Percentiles rank a stretch among this genome's conserved stretches.
Evolutionary conservation across 1,140 invertebrate species (phyloP).

Genomic region (Samia ricini): DNA sequence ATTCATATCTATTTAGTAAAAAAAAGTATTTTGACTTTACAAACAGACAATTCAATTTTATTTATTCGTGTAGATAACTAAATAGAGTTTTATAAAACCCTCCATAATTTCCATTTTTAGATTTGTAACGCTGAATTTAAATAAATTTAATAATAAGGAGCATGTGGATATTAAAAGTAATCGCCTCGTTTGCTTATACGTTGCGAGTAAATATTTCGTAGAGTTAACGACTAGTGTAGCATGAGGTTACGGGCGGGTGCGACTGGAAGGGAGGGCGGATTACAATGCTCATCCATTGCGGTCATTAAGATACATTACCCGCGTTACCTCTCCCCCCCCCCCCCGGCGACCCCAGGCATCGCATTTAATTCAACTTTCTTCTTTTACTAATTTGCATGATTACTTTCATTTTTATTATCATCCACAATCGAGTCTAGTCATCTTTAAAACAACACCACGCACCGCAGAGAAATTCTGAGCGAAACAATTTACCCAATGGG

Average conservation of each 20-base stretch:
- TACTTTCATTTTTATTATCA: conserved; percentile 73
- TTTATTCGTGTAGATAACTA: too few species aligned
- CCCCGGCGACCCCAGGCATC: conserved; percentile 21
- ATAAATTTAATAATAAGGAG: neutral
- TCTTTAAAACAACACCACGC: neutral
- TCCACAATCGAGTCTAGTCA: conserved; percentile 28
- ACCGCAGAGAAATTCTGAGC: neutral
- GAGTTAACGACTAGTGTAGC: conserved; percentile 12
- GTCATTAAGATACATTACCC: conserved; percentile 71
- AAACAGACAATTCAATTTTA: too few species aligned
- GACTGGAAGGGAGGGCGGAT: conserved; percentile 33
- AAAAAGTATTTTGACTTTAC: too few species aligned
- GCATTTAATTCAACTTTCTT: conserved; percentile 74
- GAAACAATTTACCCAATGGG: neutral
- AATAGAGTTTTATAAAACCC: too few species aligned
- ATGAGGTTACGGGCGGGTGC: conserved; percentile 19
- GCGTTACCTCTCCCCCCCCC: conserved; percentile 15
- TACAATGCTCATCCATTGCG: conserved; percentile 60
- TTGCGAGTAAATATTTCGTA: neutral
- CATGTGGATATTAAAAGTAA: conserved; percentile 14
- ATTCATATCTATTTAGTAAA: too few species aligned
- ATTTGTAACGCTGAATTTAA: neutral
- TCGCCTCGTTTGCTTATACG: conserved; percentile 8
- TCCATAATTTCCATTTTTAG: neutral
- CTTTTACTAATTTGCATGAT: conserved; percentile 72